Conservation (phyloP, 2,888 invertebrate species). For the Drosophila monieri region DNA sequence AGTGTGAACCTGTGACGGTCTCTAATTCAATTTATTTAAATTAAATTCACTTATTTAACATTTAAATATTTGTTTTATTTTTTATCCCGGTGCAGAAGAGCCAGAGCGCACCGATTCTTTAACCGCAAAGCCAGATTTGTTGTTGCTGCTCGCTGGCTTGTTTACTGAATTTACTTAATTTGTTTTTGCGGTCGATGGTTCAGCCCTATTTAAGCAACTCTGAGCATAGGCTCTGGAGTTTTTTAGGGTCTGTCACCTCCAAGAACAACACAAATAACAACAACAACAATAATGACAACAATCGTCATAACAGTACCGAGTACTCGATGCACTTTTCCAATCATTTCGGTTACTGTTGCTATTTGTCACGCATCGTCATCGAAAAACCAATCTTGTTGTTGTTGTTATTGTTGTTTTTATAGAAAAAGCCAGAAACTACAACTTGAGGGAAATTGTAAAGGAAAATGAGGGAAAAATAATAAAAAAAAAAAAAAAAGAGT, state of each 20-base stretch:
- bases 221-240: constrained; percentile 25
- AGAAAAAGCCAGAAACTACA: neutral
- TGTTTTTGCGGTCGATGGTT: constrained; percentile 48
- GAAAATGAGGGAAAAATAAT: constrained; percentile 25
- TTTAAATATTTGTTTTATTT: constrained; percentile 18
- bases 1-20: neutral
- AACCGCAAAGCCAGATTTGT: constrained; percentile 34
- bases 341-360: constrained; percentile 49
- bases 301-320: neutral
- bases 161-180: constrained; percentile 50
- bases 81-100: constrained; percentile 7
- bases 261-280: constrained; percentile 9
- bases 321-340: constrained; percentile 53
- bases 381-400: constrained; percentile 24
- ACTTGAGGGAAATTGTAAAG: neutral
- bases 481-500: constrained; percentile 30
- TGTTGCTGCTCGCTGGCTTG: constrained; percentile 25
- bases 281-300: neutral
- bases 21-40: neutral
- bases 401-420: neutral
- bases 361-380: constrained; percentile 73
- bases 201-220: constrained; percentile 49
- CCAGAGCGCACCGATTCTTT: constrained; percentile 10
- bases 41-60: neutral
- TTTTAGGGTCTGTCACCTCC: constrained; percentile 33